These are phyloP conservation scores for Recurvirostra avosetta DNA, from an alignment of 2,113 vertebrate species.

Conservation along the genomic window DNA sequence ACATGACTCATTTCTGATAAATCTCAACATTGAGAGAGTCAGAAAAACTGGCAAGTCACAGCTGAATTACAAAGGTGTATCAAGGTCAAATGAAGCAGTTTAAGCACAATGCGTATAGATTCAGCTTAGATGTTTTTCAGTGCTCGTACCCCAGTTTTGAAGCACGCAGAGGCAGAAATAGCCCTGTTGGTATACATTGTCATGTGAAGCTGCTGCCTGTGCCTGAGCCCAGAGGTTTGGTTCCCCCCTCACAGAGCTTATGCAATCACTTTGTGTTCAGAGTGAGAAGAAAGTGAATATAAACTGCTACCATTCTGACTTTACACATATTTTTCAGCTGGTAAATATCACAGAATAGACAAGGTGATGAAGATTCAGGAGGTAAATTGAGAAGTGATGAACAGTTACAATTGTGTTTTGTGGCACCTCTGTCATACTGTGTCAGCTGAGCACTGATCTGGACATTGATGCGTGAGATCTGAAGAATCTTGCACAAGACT, in stretches of 20 bases:
- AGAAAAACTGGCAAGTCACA: neutral
- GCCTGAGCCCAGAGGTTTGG: neutral
- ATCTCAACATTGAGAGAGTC: neutral
- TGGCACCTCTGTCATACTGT: neutral
- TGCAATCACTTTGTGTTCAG: neutral
- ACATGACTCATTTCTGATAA: neutral
- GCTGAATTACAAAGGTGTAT: neutral
- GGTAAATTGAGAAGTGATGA: neutral
- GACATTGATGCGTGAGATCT: rapidly evolving
- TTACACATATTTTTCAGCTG: neutral
- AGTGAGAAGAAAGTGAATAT: neutral
- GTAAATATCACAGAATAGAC: neutral
- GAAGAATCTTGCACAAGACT: neutral
- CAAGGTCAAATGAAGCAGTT: neutral
- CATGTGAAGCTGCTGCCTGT: neutral
- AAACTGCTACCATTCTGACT: neutral
- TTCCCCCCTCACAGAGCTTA: neutral
- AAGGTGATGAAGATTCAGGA: neutral
- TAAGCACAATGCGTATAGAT: neutral
- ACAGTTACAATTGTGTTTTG: neutral
- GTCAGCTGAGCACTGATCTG: neutral
- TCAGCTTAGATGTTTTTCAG: neutral
- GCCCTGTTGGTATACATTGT: neutral
- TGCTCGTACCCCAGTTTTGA: neutral
- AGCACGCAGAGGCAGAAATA: neutral